Conservation (phyloP, 2,888 invertebrate genomes). For the Tetragonisca angustula region DNA sequence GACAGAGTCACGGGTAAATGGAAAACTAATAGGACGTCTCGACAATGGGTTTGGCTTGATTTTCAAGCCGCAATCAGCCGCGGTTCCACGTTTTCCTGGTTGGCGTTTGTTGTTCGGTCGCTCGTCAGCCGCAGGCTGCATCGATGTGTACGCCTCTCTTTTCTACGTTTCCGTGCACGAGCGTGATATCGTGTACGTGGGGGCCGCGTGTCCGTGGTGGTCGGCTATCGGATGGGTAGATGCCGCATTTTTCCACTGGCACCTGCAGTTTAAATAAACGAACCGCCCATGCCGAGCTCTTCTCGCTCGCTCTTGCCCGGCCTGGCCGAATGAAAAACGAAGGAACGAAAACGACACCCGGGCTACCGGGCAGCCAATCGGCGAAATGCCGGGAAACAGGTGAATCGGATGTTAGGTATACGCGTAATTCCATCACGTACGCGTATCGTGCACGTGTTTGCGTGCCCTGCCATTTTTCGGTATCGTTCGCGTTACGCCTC, state of each 20-base stretch:
- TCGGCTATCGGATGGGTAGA: slow-evolving; percentile 42
- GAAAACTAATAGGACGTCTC: slow-evolving; percentile 75
- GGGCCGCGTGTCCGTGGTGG: not conserved
- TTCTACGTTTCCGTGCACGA: slow-evolving; percentile 43
- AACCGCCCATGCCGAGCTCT: slow-evolving; percentile 71
- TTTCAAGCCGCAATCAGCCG: slow-evolving; percentile 75
- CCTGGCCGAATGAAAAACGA: slow-evolving; percentile 70
- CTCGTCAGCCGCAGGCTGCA: slow-evolving; percentile 79
- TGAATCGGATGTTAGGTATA: slow-evolving; percentile 72
- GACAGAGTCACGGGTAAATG: slow-evolving; percentile 63
- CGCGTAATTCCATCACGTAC: slow-evolving; percentile 33
- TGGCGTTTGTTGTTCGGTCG: slow-evolving; percentile 76
- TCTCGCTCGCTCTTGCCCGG: slow-evolving; percentile 47
- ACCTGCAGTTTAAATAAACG: slow-evolving; percentile 79
- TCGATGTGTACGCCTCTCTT: slow-evolving; percentile 58
- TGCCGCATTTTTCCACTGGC: slow-evolving; percentile 75
- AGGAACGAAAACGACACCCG: slow-evolving; percentile 66
- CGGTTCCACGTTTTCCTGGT: slow-evolving; percentile 74
- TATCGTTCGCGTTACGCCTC: slow-evolving; percentile 16
- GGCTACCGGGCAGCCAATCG: slow-evolving; percentile 74
- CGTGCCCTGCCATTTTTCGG: slow-evolving; percentile 7
- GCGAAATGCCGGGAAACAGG: slow-evolving; percentile 72
- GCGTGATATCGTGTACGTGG: not conserved
- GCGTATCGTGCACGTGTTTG: not conserved
- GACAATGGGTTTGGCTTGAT: slow-evolving; percentile 77